phyloP scores from a whole-genome alignment of 2,797 vertebrate species.

The Galaxias olidus region DNA sequence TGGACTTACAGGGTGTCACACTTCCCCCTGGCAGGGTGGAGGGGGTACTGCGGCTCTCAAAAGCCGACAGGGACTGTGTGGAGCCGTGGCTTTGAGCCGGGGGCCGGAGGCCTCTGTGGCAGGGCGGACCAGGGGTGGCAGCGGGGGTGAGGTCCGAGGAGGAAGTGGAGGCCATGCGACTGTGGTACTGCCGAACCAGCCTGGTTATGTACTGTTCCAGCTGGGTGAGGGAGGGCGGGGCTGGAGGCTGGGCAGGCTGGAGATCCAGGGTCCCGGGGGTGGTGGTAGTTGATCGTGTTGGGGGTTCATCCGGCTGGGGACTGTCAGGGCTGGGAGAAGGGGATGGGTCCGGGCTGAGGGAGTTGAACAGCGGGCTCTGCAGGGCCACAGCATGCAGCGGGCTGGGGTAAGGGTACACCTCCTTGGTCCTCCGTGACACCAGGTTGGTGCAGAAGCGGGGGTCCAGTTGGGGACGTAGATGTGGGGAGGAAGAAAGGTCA shows the following conservation, averaged over 20 bases:
- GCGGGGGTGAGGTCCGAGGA: conserved; percentile 55
- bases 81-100: conserved; percentile 71
- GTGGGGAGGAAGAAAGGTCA: conserved; percentile 37
- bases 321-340: conserved; percentile 57
- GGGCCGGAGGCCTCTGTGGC: conserved; percentile 46
- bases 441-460: conserved; percentile 78
- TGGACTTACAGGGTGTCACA: conserved; percentile 73
- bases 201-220: conserved; percentile 81
- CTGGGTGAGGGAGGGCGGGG: conserved; percentile 63
- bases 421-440: conserved; percentile 80
- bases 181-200: conserved; percentile 76
- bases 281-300: conserved; percentile 45
- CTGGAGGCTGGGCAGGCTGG: conserved; percentile 32
- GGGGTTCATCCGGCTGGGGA: conserved; percentile 50
- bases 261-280: conserved; percentile 55
- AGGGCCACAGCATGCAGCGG: conserved; percentile 84
- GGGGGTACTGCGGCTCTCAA: conserved; percentile 65
- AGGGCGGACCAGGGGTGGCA: conserved; percentile 24
- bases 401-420: conserved; percentile 83
- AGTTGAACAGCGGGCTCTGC: conserved; percentile 83
- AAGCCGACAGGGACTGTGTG: conserved; percentile 71
- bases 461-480: conserved; percentile 69
- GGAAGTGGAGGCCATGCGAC: conserved; percentile 49
- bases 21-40: conserved; percentile 55
- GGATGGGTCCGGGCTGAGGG: conserved; percentile 64